These are phyloP conservation scores for Aviceda subcristata DNA, from an alignment of 2,113 vertebrate species.

Conservation along the genomic window DNA sequence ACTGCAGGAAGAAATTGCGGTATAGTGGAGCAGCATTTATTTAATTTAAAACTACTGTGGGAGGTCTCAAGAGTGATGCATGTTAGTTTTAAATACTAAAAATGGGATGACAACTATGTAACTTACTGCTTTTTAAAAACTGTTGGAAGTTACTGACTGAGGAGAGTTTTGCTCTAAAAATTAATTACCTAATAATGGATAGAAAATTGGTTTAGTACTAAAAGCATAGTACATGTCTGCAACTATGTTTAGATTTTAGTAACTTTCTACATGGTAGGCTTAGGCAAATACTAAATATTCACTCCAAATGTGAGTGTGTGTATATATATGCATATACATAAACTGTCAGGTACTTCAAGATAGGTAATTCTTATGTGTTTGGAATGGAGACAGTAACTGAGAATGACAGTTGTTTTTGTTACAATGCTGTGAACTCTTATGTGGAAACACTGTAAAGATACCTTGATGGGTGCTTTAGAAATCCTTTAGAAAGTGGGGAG, in stretches of 20 bases:
- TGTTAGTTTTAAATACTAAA: conserved; percentile 26
- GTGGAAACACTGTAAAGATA: background rate
- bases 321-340: background rate
- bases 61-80: conserved; percentile 2
- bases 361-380: background rate
- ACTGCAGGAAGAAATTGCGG: conserved; percentile 35
- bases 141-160: background rate
- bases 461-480: conserved; percentile 2
- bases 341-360: background rate
- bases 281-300: background rate
- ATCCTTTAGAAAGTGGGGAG: background rate
- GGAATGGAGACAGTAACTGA: background rate
- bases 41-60: conserved; percentile 43
- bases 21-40: background rate
- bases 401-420: background rate
- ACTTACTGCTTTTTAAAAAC: background rate
- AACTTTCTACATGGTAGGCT: background rate
- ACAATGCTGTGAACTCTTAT: background rate
- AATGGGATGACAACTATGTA: background rate
- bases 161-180: background rate
- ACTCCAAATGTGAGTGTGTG: background rate
- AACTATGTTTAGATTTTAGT: background rate
- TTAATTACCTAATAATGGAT: background rate
- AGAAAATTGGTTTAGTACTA: background rate
- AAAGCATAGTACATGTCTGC: background rate